Base-by-base conservation (phyloP, 2,888 invertebrate genomes). In the Gastracanthus pulcherrimus region DNA sequence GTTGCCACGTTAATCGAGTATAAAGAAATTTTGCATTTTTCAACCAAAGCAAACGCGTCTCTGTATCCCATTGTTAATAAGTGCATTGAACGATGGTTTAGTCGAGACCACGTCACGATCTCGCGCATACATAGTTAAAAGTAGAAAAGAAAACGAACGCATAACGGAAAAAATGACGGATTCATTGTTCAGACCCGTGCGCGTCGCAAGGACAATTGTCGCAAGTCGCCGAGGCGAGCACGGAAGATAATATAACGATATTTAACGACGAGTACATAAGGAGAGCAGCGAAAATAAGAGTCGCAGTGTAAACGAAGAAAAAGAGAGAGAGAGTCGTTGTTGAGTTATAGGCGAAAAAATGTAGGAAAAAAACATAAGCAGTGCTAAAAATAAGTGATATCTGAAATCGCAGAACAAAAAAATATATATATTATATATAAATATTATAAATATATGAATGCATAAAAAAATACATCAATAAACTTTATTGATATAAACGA, bases 401-500 rank as follows among this genome's bases (percentile, higher is more conserved):
- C 69, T 45, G 64, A 71, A 71, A 29, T 71, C 19, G 55, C 23
- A 75, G 51, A 66, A 67, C 26, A 77, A 23, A 51, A 16, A 80
- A 4, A 74, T 74, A 41, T 83, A 84, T 85, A 82, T 83, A 82
- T 76, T 83, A 83, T 84, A 85, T 85, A 81, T 75, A 72, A 69
- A 75, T 72, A 76, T 76, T 80, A 78, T 71, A 82, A 55, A 75
- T 74, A 82, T 70, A 71, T 71, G 38, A 76, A 51, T 72, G n/a
- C 66, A 71, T 62, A 76, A 62, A 82, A 66, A 75, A 71, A 81
- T 81, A 84, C 82, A 85, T 83, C 80, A 82, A 85, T 84, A 62
- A 84, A 83, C 76, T 83, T 82, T 76, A 82, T 82, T 84, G 72
- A 62, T 78, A 82, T 85, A 83, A 85, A 85, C 83, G 83, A 84